Evolutionary conservation across 2,797 vertebrate genomes (phyloP).

Genomic region (Apodemus agrarius): DNA sequence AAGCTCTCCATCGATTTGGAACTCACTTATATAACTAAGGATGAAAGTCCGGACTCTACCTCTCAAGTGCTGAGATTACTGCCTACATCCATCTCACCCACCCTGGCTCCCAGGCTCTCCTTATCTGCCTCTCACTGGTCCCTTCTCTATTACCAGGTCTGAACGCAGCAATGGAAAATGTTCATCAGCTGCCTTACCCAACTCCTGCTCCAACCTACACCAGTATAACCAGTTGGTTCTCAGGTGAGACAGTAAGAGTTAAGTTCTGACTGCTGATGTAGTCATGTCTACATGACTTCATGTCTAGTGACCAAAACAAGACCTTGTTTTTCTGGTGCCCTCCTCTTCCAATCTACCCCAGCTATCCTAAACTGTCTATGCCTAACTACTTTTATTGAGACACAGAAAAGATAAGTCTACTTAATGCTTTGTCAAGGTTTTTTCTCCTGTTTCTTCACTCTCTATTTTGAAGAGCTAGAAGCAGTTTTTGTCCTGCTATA

Average conservation of each 20-base stretch:
- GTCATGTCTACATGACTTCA: too few relatives aligned
- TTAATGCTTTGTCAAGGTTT: background rate
- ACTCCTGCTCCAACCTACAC: background rate
- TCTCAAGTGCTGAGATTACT: background rate
- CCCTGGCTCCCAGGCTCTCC: background rate
- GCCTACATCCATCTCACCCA: background rate
- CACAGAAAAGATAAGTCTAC: background rate
- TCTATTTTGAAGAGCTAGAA: slow-evolving; percentile 22
- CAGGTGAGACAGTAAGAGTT: background rate
- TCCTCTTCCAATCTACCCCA: background rate
- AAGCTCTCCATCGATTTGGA: background rate
- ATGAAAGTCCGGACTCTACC: background rate
- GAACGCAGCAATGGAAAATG: background rate
- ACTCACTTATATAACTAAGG: background rate
- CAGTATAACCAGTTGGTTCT: background rate
- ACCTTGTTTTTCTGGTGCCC: background rate
- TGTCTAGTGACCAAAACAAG: background rate
- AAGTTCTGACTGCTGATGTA: background rate
- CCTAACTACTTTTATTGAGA: background rate
- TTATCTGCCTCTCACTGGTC: background rate
- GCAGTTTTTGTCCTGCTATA: background rate
- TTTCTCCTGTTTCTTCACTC: background rate
- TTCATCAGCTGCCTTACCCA: background rate
- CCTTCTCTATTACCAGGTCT: background rate
- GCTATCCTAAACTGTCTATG: background rate